Percentiles rank a stretch among this genome's conserved stretches.
Conservation (phyloP, 2,888 invertebrate species). For the Pollenia labialis region DNA sequence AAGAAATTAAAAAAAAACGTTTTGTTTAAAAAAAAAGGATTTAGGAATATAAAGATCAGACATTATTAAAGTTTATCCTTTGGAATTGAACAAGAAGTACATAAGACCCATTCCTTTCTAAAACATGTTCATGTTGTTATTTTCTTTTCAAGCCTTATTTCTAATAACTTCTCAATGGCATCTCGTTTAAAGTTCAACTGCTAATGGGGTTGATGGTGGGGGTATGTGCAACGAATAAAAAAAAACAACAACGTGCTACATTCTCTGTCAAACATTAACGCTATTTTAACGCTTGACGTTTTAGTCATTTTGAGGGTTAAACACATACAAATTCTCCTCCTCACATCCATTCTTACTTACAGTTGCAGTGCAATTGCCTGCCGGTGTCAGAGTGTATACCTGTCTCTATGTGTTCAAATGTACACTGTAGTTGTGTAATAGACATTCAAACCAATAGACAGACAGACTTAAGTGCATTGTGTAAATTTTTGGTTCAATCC, state of each 20-base stretch:
- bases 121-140: too few relatives aligned
- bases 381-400: neutral
- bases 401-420: neutral
- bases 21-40: neutral
- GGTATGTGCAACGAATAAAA: conserved; percentile 14
- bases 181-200: neutral
- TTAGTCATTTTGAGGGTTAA: conserved; percentile 70
- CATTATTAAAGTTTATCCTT: too few relatives aligned
- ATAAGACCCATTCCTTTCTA: neutral
- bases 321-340: conserved; percentile 8
- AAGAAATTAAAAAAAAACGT: neutral
- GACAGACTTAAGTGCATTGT: conserved; percentile 71
- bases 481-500: conserved; percentile 70
- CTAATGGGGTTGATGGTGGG: conserved; percentile 2
- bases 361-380: conserved; percentile 22
- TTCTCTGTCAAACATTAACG: conserved; percentile 73
- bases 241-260: conserved; percentile 58
- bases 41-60: neutral
- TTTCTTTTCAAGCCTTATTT: neutral
- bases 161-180: neutral
- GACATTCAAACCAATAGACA: conserved; percentile 59
- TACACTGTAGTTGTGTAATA: conserved; percentile 13
- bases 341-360: neutral
- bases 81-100: too few relatives aligned
- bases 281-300: conserved; percentile 73